Conservation (phyloP, 2,113 vertebrate genomes). For the Silurus asotus region DNA sequence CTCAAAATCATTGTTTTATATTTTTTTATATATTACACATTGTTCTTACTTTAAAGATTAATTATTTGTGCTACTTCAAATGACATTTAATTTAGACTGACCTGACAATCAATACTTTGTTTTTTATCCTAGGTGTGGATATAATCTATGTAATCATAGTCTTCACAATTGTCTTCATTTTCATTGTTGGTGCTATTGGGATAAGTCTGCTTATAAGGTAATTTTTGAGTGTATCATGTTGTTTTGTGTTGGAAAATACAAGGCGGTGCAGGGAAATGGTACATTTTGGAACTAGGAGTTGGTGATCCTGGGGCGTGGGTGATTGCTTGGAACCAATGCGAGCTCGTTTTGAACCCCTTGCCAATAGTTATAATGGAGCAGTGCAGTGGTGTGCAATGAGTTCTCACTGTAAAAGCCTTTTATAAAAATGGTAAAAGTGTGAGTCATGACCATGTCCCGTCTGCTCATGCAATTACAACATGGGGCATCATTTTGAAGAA, state of each 20-base stretch:
- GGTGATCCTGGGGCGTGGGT: too few relatives aligned
- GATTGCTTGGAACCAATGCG: too few relatives aligned
- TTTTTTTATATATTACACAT: neutral
- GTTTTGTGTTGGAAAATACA: neutral
- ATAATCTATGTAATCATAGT: constrained; percentile 72
- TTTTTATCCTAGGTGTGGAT: constrained; percentile 72
- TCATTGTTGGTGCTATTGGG: constrained; percentile 70
- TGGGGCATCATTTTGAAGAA: too few relatives aligned
- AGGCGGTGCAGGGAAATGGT: too few relatives aligned
- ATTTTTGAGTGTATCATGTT: constrained; percentile 12
- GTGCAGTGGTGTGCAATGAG: too few relatives aligned
- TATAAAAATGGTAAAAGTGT: too few relatives aligned
- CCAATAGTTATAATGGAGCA: too few relatives aligned
- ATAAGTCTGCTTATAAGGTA: constrained; percentile 82
- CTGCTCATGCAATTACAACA: too few relatives aligned
- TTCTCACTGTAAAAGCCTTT: too few relatives aligned
- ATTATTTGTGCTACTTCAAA: neutral
- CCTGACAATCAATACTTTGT: neutral
- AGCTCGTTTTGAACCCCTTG: too few relatives aligned
- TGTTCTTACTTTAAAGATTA: neutral
- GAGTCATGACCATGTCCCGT: too few relatives aligned
- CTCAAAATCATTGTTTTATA: neutral
- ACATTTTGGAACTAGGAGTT: too few relatives aligned
- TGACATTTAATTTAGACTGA: neutral
- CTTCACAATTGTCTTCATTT: constrained; percentile 65